These are phyloP conservation scores for Corythornis vintsioides DNA, from an alignment of 2,113 vertebrate species.

Conservation along the genomic window DNA sequence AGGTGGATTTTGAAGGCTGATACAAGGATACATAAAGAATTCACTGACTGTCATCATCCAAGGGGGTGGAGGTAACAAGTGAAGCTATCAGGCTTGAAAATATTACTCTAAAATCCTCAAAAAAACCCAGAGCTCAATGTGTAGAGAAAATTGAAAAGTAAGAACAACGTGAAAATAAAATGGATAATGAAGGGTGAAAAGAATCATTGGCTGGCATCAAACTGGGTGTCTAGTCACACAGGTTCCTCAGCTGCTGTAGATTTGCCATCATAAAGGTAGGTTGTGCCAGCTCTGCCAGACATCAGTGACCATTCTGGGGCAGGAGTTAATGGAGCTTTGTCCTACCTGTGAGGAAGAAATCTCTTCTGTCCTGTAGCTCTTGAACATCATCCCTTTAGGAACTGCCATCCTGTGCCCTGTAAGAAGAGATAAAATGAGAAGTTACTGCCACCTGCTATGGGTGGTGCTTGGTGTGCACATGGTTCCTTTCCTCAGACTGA, in stretches of 20 bases:
- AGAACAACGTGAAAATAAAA: background rate
- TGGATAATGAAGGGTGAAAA: background rate
- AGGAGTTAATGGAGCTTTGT: background rate
- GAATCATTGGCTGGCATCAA: background rate
- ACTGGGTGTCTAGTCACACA: background rate
- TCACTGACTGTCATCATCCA: background rate
- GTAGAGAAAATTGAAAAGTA: background rate
- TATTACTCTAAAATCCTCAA: background rate
- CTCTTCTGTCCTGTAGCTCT: background rate
- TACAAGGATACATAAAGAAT: rapidly evolving
- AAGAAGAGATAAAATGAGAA: background rate
- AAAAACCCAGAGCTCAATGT: background rate
- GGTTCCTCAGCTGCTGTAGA: background rate
- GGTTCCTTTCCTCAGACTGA: constrained; percentile 8
- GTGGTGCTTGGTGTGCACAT: background rate
- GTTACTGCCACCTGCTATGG: background rate
- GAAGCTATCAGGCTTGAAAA: background rate
- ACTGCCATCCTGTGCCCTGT: background rate
- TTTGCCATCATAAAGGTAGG: background rate
- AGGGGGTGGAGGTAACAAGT: background rate
- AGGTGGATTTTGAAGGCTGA: background rate
- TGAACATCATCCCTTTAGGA: background rate
- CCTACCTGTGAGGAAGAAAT: background rate
- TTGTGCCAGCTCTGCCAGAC: background rate
- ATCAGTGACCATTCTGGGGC: background rate